Conservation (phyloP, 2,888 invertebrate genomes). For the Horisme vitalbata region DNA sequence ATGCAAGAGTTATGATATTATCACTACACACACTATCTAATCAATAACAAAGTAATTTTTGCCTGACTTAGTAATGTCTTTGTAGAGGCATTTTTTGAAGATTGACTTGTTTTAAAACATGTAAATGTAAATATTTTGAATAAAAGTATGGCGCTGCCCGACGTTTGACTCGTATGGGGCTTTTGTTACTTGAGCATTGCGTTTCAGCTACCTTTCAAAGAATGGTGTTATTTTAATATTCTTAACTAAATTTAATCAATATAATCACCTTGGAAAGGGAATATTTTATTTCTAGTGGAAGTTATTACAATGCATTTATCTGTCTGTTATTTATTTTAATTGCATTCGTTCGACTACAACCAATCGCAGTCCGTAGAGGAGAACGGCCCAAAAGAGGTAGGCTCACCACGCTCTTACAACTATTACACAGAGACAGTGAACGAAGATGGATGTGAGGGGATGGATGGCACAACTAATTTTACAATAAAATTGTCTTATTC, state of each 20-base stretch:
- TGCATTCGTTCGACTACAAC: conserved; percentile 83
- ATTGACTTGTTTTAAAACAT: conserved; percentile 72
- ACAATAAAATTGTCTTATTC: conserved; percentile 18
- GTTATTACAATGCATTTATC: conserved; percentile 80
- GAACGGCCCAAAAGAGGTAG: conserved; percentile 82
- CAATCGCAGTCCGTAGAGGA: conserved; percentile 83
- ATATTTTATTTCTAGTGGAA: conserved; percentile 71
- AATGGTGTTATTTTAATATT: conserved; percentile 69
- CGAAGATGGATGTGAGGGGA: conserved; percentile 52
- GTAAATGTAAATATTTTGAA: conserved; percentile 78
- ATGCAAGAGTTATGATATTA: conserved; percentile 79
- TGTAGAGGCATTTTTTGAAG: conserved; percentile 76
- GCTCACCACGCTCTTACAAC: conserved; percentile 68
- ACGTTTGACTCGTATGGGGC: conserved; percentile 73
- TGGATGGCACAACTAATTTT: conserved; percentile 29
- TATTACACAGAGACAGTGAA: conserved; percentile 53
- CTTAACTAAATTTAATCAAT: conserved; percentile 57
- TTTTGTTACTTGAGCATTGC: conserved; percentile 61
- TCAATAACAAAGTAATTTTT: conserved; percentile 65
- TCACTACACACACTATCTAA: conserved; percentile 78
- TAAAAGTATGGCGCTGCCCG: conserved; percentile 68
- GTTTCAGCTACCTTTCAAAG: conserved; percentile 66
- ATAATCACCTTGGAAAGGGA: conserved; percentile 60
- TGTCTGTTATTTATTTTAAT: conserved; percentile 82
- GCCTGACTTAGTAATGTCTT: conserved; percentile 80